Evolutionary conservation across 2,797 vertebrate genomes (phyloP).

Genomic region (Knipowitschia caucasica): DNA sequence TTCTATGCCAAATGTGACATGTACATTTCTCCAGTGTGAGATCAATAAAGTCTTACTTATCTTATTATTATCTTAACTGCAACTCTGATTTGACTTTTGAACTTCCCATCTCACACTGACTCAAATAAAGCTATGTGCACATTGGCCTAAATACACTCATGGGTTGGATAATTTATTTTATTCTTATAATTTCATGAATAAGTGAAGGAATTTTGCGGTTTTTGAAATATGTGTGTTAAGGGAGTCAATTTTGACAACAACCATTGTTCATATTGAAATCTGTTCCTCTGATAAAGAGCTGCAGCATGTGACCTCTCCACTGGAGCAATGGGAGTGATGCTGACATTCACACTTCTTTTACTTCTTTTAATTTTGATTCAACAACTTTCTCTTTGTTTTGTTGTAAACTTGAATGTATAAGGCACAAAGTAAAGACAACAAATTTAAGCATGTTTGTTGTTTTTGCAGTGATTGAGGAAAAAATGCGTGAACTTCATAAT

Average conservation of each 20-base stretch:
- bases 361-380: constrained; percentile 14
- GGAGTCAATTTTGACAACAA: constrained; percentile 34
- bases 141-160: background rate
- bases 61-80: no score
- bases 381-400: background rate
- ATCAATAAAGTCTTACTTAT: no score
- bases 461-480: no score
- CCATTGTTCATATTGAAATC: constrained; percentile 53
- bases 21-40: no score
- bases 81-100: no score
- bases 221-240: constrained; percentile 33
- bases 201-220: constrained; percentile 44
- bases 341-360: constrained; percentile 41
- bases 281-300: constrained; percentile 1
- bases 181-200: constrained; percentile 33
- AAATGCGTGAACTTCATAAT: no score
- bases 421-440: background rate
- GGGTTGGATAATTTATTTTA: constrained; percentile 5
- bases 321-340: background rate
- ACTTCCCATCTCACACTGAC: no score
- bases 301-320: background rate
- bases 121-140: background rate
- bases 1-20: no score
- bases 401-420: background rate
- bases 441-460: background rate